Evolutionary conservation across 2,888 invertebrate genomes (phyloP).

Genomic region (Idaea dimidiata): DNA sequence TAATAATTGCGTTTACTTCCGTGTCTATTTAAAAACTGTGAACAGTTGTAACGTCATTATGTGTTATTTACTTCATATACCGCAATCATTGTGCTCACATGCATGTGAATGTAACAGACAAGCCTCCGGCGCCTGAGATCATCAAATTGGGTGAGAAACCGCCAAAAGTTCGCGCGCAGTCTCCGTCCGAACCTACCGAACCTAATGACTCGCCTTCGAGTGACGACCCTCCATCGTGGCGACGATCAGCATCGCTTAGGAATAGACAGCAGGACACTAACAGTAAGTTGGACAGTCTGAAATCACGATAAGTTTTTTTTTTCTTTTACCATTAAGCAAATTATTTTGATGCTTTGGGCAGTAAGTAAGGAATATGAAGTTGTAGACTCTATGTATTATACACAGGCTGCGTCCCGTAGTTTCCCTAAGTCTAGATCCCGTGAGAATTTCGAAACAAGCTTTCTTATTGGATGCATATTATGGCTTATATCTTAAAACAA

Average conservation of each 20-base stretch:
- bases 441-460: too few relatives aligned
- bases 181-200: conserved; percentile 57
- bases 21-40: background rate
- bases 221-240: conserved; percentile 72
- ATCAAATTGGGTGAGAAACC: conserved; percentile 74
- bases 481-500: too few relatives aligned
- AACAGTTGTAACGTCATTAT: background rate
- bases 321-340: conserved; percentile 17
- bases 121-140: conserved; percentile 57
- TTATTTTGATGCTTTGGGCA: too few relatives aligned
- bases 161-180: conserved; percentile 63
- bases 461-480: too few relatives aligned
- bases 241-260: conserved; percentile 65
- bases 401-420: too few relatives aligned
- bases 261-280: conserved; percentile 54
- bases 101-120: conserved; percentile 43
- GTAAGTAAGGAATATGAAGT: too few relatives aligned
- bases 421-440: too few relatives aligned
- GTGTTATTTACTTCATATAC: background rate
- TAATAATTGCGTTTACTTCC: background rate
- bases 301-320: conserved; percentile 41
- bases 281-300: conserved; percentile 45
- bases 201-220: conserved; percentile 34
- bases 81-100: conserved; percentile 13
- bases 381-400: too few relatives aligned